Percentiles rank a stretch among this genome's conserved stretches.
Conservation (phyloP, 1,140 invertebrate species). For the Rhizoglyphus robini region DNA sequence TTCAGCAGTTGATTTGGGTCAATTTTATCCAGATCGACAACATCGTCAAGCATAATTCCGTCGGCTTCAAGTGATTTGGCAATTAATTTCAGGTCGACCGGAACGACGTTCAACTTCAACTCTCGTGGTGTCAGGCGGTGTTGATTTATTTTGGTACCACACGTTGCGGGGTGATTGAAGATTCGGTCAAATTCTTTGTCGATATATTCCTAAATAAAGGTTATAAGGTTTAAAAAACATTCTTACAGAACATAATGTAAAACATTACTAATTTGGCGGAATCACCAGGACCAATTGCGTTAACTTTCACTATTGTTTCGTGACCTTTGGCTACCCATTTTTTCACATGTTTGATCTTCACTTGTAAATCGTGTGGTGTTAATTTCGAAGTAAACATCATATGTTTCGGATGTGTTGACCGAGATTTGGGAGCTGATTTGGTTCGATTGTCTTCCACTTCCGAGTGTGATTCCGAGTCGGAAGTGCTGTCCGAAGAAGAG, state of each 20-base stretch:
- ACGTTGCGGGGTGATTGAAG: background rate
- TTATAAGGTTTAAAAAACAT: background rate
- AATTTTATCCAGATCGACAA: background rate
- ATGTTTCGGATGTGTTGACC: background rate
- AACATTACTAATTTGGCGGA: background rate
- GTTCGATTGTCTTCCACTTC: background rate
- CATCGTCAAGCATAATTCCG: background rate
- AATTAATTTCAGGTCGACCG: background rate
- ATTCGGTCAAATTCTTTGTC: slow-evolving; percentile 1
- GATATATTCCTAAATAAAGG: background rate
- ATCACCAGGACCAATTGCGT: background rate
- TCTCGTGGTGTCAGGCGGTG: background rate
- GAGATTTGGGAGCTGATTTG: too few species aligned
- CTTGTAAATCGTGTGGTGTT: slow-evolving; percentile 2
- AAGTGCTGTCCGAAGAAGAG: background rate
- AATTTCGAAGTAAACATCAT: background rate
- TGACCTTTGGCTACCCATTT: background rate
- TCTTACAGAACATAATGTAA: background rate
- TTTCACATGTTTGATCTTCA: slow-evolving; percentile 6
- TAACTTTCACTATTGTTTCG: background rate
- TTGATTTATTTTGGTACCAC: background rate
- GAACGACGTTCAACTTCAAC: slow-evolving; percentile 7
- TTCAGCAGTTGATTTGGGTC: background rate
- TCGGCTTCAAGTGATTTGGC: background rate
- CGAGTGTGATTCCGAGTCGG: background rate